Percentiles rank a stretch among this genome's conserved stretches.
These are phyloP conservation scores for Apostichopus japonicus DNA, from an alignment of 35 echinoderm and acorn worm genomes.

Conservation along the genomic window DNA sequence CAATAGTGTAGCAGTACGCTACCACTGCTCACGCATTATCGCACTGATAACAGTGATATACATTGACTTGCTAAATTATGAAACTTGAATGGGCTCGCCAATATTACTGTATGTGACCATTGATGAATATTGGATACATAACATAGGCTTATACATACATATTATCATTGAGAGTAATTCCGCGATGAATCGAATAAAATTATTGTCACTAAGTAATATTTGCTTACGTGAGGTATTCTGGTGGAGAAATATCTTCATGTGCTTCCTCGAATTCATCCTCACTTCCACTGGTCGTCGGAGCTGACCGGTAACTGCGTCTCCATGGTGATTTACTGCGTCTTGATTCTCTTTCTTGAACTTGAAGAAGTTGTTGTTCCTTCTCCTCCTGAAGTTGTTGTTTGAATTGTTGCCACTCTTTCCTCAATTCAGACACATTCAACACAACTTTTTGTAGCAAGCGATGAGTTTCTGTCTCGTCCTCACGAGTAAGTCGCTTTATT, in stretches of 20 bases:
- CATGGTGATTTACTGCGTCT: constrained; percentile 19
- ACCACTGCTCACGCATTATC: no score
- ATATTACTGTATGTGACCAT: no score
- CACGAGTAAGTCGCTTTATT: constrained; percentile 1
- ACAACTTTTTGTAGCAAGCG: constrained; percentile 25
- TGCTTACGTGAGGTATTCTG: constrained; percentile 42
- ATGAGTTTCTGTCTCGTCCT: constrained; percentile 4
- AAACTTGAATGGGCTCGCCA: no score
- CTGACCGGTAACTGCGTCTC: constrained; percentile 21
- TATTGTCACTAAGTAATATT: not conserved
- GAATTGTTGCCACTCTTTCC: constrained; percentile 64
- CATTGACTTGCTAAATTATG: no score
- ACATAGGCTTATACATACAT: no score
- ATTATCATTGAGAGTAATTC: not conserved
- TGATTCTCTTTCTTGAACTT: not conserved
- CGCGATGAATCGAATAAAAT: not conserved
- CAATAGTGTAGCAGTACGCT: no score
- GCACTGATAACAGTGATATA: no score
- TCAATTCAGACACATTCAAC: constrained; percentile 29
- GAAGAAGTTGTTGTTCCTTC: not conserved
- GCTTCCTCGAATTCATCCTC: constrained; percentile 73
- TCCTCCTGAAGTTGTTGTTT: constrained; percentile 3
- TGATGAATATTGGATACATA: no score
- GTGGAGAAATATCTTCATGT: constrained; percentile 33
- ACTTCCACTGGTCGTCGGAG: constrained; percentile 46